phyloP scores from a whole-genome alignment of 2,113 vertebrate genomes.

The Stictonetta naevosa region DNA sequence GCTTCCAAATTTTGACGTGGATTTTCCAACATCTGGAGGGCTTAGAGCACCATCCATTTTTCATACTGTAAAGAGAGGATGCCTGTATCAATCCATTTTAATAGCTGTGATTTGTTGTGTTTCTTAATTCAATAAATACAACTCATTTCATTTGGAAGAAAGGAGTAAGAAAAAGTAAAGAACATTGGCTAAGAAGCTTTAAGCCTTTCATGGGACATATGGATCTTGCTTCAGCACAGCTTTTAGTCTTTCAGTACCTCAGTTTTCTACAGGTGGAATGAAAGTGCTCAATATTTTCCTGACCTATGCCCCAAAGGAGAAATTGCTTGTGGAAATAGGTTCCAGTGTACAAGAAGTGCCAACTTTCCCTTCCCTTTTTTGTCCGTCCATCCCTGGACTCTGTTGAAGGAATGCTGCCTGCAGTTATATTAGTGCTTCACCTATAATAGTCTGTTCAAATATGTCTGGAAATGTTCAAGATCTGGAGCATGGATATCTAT shows the following conservation, averaged over 20 bases:
- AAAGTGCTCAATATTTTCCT: neutral
- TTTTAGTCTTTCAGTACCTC: neutral
- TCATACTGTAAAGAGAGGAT: neutral
- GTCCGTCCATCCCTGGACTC: neutral
- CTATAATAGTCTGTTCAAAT: neutral
- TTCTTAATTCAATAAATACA: constrained; percentile 1
- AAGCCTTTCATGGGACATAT: neutral
- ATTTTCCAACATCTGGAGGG: constrained; percentile 1
- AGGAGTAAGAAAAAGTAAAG: neutral
- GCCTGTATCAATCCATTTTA: neutral
- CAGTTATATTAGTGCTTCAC: neutral
- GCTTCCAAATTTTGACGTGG: constrained; percentile 1
- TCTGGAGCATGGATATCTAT: neutral
- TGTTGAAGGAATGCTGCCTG: neutral
- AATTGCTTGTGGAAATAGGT: neutral
- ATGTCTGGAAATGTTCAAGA: neutral
- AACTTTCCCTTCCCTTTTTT: neutral
- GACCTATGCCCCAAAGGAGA: neutral
- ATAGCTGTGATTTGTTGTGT: constrained; percentile 8
- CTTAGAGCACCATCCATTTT: constrained; percentile 2
- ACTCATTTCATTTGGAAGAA: neutral
- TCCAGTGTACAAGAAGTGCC: neutral
- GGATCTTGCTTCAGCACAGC: neutral
- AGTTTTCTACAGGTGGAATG: neutral
- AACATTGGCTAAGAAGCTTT: neutral